Evolutionary conservation across 2,888 invertebrate genomes (phyloP).

Genomic region (Myopa tessellatipennis): DNA sequence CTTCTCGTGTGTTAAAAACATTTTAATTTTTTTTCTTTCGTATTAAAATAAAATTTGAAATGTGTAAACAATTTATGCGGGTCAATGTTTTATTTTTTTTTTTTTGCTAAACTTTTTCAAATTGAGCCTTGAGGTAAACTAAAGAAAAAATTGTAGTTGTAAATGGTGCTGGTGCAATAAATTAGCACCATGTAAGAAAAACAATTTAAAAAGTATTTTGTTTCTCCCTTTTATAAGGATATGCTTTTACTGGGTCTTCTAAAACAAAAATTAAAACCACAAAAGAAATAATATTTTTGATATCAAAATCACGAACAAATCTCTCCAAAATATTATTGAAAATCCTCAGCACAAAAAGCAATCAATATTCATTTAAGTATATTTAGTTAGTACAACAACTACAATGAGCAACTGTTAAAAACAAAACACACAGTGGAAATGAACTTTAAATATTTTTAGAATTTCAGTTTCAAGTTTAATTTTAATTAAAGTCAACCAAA

Average conservation of each 20-base stretch:
- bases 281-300: no score
- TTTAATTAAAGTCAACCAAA: neutral
- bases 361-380: neutral
- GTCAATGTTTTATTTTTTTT: neutral
- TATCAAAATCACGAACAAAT: neutral
- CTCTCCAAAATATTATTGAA: neutral
- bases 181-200: no score
- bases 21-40: no score
- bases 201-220: no score
- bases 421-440: neutral
- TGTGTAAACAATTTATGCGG: neutral
- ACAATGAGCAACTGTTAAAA: neutral
- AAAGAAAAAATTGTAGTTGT: neutral
- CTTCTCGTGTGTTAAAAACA: no score
- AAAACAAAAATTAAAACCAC: no score
- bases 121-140: neutral
- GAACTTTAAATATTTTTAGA: slow-evolving; percentile 12
- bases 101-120: neutral
- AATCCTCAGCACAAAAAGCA: no score
- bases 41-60: neutral
- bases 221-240: no score
- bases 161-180: neutral
- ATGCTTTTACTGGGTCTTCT: no score
- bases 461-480: slow-evolving; percentile 20
- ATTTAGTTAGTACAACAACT: neutral